These are phyloP conservation scores for Saccostrea cuccullata DNA, from an alignment of 1,140 invertebrate species.

Conservation along the genomic window DNA sequence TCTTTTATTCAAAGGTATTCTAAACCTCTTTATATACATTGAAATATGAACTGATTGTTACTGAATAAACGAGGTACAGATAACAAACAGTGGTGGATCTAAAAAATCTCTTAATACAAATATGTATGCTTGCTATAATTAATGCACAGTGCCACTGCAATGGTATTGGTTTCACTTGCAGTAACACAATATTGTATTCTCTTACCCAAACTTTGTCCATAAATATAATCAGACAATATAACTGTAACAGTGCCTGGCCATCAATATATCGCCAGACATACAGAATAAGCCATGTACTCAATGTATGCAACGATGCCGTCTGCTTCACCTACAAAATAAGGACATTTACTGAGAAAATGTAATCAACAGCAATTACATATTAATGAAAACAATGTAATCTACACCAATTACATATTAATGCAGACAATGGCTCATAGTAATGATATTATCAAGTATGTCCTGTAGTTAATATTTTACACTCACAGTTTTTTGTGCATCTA, in stretches of 20 bases:
- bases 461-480: constrained; percentile 48
- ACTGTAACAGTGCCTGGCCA: constrained; percentile 88
- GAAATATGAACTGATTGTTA: too few relatives aligned
- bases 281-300: constrained; percentile 86
- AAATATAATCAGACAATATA: constrained; percentile 87
- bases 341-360: not conserved
- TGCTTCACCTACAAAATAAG: constrained; percentile 77
- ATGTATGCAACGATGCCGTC: constrained; percentile 80
- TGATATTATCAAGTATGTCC: not conserved
- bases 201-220: constrained; percentile 83
- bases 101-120: too few relatives aligned
- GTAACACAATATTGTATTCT: not conserved
- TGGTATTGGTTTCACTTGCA: not conserved
- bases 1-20: too few relatives aligned
- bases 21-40: too few relatives aligned
- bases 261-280: constrained; percentile 89
- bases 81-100: too few relatives aligned
- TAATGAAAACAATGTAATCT: not conserved
- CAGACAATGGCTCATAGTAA: not conserved
- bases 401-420: not conserved
- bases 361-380: not conserved
- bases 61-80: too few relatives aligned
- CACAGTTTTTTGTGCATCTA: constrained; percentile 64
- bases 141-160: not conserved
- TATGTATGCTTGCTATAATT: not conserved